A percentile compares a stretch with the other conserved stretches of the same genome.
phyloP scores from a whole-genome alignment of 2,113 vertebrate species.

The Daphoenositta chrysoptera region DNA sequence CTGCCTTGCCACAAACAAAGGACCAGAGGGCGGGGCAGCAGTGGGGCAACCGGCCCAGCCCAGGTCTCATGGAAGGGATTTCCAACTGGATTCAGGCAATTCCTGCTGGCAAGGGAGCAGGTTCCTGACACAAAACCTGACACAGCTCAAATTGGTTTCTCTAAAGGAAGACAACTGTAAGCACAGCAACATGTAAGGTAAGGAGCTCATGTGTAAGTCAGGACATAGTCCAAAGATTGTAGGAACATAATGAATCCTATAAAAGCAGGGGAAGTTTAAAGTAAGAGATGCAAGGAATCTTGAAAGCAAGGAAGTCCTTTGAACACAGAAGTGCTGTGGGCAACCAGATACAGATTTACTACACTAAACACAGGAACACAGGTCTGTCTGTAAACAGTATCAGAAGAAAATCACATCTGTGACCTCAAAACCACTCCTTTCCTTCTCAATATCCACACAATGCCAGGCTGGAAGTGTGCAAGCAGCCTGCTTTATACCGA shows the following conservation, averaged over 20 bases:
- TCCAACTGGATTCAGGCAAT: not conserved
- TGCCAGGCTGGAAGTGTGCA: not conserved
- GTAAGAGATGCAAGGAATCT: not conserved
- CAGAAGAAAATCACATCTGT: not conserved
- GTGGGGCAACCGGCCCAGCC: not conserved
- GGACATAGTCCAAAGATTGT: not conserved
- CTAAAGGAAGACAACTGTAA: not conserved
- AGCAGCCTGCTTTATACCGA: not conserved
- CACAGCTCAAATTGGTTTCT: not conserved
- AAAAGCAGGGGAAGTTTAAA: not conserved
- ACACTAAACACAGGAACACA: not conserved
- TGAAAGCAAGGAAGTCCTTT: not conserved
- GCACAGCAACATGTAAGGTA: not conserved
- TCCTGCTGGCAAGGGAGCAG: not conserved
- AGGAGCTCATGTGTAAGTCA: constrained; percentile 23
- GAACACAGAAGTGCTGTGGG: not conserved
- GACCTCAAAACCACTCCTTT: not conserved
- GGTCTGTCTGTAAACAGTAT: not conserved
- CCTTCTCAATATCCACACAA: not conserved
- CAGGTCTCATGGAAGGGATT: not conserved
- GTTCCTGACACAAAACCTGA: not conserved
- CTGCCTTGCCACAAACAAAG: not conserved
- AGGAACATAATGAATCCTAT: not conserved
- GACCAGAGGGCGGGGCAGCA: not conserved
- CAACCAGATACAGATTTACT: not conserved